Conservation (phyloP, 2,888 invertebrate genomes). For the Xanthorhoe spadicearia region DNA sequence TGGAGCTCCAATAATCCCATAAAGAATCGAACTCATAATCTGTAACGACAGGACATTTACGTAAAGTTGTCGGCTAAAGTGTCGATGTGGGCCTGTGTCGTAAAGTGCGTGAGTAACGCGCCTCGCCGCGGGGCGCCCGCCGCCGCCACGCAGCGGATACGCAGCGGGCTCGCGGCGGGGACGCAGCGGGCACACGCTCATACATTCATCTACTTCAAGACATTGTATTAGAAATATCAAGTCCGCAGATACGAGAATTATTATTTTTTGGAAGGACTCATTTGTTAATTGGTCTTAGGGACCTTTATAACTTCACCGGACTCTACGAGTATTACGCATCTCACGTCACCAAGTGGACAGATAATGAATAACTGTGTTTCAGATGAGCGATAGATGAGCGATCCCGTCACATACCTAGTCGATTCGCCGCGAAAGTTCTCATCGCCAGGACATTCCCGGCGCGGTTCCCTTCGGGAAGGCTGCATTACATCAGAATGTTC, state of each 20-base stretch:
- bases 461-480: neutral
- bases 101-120: constrained; percentile 17
- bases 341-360: neutral
- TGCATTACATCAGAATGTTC: constrained; percentile 14
- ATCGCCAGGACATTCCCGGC: constrained; percentile 1
- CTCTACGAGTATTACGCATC: neutral
- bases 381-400: neutral
- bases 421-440: neutral
- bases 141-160: constrained; percentile 9
- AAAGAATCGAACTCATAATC: constrained; percentile 21
- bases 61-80: constrained; percentile 19
- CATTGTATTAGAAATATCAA: neutral
- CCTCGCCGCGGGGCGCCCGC: constrained; percentile 6
- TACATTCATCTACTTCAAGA: neutral
- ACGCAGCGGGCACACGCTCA: constrained; percentile 5
- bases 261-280: too few relatives aligned
- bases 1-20: constrained; percentile 13
- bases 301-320: too few relatives aligned
- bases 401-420: neutral
- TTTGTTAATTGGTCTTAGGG: too few relatives aligned
- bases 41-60: constrained; percentile 19
- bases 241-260: too few relatives aligned
- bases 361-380: neutral
- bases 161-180: neutral
- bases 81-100: constrained; percentile 19